Base-by-base conservation (phyloP, 1,140 invertebrate species). In the Drosophila subpulchrella region DNA sequence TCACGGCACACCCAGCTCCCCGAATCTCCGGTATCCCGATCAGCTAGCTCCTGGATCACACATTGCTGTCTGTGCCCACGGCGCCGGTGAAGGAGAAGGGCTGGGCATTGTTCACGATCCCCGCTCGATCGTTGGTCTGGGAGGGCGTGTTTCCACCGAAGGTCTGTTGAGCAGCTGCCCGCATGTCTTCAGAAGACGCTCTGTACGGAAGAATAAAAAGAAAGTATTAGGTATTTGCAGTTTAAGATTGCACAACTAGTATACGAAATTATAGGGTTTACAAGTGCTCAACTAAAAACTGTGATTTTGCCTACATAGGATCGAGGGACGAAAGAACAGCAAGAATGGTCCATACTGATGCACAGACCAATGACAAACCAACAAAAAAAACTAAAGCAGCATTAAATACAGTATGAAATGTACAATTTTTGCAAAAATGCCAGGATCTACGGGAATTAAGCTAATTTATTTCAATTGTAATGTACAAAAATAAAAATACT, bases 141-240 rank as follows among this genome's bases (percentile, higher is more conserved):
- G 70, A 48, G 20, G 76, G 36, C 10, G 72, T 48, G 56, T 66
- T 77, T 70, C 60, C 62, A 17, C 70, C 85, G 75, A 77, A 81
- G 75, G 65, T 93, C 53, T 89, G 83, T 48, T 76, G 84, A 73
- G 95, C 96, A 83, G 95, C 93, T 91, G 94, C 94, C 90, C 95
- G 94, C 96, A 97, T 97, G 80, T 96, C 95, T 56, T 95, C 95
- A 79, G 94, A 93, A 74, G 96, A 94, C 77, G 95, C 96, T 93
- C 96, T 97, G 91, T 42, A 92, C 91, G 15, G 4, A 32, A 36
- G 27, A 11, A n/a, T 6, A 17, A 0, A 7, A 32, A 17, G 10
- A 6, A 2, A 34, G 27, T 15, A 30, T 30, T 50, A 13, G 39
- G 44, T 59, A 10, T 32, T 34, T 24, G 15, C 3, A 13, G 6